These are phyloP conservation scores for Aphelinus certus DNA, from an alignment of 1,140 invertebrate genomes.

Conservation along the genomic window DNA sequence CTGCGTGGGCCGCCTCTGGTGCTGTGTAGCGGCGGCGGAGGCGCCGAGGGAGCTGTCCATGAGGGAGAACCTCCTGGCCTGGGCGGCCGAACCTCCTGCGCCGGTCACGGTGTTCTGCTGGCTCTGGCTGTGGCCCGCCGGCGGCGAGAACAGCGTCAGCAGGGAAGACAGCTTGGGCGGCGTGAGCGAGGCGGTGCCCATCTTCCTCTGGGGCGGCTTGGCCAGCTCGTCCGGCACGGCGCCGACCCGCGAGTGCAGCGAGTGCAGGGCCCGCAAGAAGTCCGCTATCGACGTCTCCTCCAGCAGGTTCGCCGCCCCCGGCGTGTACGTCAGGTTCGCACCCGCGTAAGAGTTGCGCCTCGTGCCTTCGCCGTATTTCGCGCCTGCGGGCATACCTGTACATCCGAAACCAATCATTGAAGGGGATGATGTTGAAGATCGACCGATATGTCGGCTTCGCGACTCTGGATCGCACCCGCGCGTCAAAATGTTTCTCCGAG, in stretches of 20 bases:
- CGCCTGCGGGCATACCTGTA: too few relatives aligned
- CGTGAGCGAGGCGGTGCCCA: conserved; percentile 66
- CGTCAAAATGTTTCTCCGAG: too few relatives aligned
- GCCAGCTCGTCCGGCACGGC: conserved; percentile 50
- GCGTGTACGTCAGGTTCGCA: conserved; percentile 54
- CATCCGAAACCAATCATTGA: too few relatives aligned
- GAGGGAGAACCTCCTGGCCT: conserved; percentile 51
- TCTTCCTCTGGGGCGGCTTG: conserved; percentile 62
- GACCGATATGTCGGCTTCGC: too few relatives aligned
- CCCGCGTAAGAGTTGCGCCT: conserved; percentile 35
- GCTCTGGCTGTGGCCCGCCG: conserved; percentile 46
- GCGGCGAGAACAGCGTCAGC: conserved; percentile 58
- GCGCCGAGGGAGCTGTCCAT: conserved; percentile 48
- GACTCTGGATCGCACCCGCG: too few relatives aligned
- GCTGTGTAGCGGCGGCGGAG: conserved; percentile 44
- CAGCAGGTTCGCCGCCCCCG: conserved; percentile 67
- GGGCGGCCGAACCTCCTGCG: conserved; percentile 16
- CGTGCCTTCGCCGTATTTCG: too few relatives aligned
- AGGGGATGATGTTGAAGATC: too few relatives aligned
- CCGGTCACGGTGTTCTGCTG: conserved; percentile 52
- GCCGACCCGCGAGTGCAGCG: conserved; percentile 66
- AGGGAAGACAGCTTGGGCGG: conserved; percentile 64
- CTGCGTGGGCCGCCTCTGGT: conserved; percentile 44
- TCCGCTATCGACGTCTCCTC: conserved; percentile 82
- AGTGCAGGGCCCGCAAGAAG: conserved; percentile 75